phyloP scores from a whole-genome alignment of 2,888 invertebrate species.

The Octodonta nipae region DNA sequence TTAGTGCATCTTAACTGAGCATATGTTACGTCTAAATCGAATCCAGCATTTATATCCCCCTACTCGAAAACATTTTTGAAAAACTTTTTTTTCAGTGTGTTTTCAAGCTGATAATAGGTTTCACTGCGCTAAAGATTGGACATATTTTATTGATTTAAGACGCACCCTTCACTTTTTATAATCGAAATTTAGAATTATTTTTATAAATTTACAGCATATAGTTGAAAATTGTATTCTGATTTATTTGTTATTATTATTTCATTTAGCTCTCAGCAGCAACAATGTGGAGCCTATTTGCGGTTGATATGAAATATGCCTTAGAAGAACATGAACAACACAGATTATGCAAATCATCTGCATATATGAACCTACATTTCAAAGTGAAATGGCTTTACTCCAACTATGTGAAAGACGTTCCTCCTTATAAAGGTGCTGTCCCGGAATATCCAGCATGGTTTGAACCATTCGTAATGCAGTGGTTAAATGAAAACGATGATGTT shows the following conservation, averaged over 20 bases:
- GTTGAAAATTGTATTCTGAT: too few species aligned
- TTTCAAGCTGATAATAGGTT: too few species aligned
- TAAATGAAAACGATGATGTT: constrained; percentile 98
- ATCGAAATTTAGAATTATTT: too few species aligned
- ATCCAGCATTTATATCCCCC: too few species aligned
- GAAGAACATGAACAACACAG: constrained; percentile 96
- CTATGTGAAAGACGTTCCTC: constrained; percentile 94
- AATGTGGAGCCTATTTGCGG: constrained; percentile 94
- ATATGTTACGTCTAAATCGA: too few species aligned
- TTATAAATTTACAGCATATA: too few species aligned
- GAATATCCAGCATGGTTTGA: constrained; percentile 99
- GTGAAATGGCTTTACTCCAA: constrained; percentile 97
- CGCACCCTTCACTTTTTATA: too few species aligned
- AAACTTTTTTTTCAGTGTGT: too few species aligned
- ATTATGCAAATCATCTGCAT: constrained; percentile 92
- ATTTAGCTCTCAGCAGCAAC: constrained; percentile 86
- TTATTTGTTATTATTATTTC: constrained; percentile 3
- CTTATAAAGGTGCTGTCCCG: constrained; percentile 87
- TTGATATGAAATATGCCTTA: constrained; percentile 92
- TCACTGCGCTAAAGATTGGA: too few species aligned
- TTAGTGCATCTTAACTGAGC: too few species aligned
- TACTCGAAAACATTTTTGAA: too few species aligned
- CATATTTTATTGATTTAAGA: too few species aligned
- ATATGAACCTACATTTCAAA: constrained; percentile 99
- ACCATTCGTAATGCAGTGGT: constrained; percentile 99